phyloP scores from a whole-genome alignment of 2,888 invertebrate genomes.

The Pogonocherus hispidulus region DNA sequence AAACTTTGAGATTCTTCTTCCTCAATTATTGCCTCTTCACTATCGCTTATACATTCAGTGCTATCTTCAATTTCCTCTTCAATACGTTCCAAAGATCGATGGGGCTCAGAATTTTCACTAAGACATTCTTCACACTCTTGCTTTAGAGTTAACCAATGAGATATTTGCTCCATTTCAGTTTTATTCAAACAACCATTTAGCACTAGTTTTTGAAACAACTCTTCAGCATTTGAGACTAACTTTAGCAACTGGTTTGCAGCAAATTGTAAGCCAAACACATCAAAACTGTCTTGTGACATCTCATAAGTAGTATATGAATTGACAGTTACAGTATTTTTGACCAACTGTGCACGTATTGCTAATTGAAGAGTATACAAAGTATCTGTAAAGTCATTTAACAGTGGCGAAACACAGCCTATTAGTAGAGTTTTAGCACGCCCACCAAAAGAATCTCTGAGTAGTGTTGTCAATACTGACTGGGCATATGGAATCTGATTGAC shows the following conservation, averaged over 20 bases:
- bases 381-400: slow-evolving; percentile 77
- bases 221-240: slow-evolving; percentile 87
- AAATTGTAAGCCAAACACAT: slow-evolving; percentile 82
- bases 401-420: slow-evolving; percentile 80
- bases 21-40: slow-evolving; percentile 68
- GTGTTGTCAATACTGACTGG: slow-evolving; percentile 78
- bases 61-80: slow-evolving; percentile 69
- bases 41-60: slow-evolving; percentile 54
- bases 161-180: slow-evolving; percentile 81
- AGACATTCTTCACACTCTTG: slow-evolving; percentile 91
- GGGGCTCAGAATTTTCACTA: slow-evolving; percentile 71
- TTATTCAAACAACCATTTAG: slow-evolving; percentile 79
- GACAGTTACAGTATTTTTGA: slow-evolving; percentile 80
- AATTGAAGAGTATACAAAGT: slow-evolving; percentile 79
- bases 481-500: slow-evolving; percentile 69
- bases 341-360: slow-evolving; percentile 76
- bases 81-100: slow-evolving; percentile 71
- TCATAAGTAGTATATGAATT: slow-evolving; percentile 72
- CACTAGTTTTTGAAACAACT: slow-evolving; percentile 83
- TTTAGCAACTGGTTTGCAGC: slow-evolving; percentile 87
- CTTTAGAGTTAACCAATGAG: slow-evolving; percentile 87
- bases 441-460: slow-evolving; percentile 82
- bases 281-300: slow-evolving; percentile 61
- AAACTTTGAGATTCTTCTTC: slow-evolving; percentile 77
- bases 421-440: slow-evolving; percentile 82